Conservation (phyloP, 2,113 vertebrate genomes). For the Pachycephala philippinensis region DNA sequence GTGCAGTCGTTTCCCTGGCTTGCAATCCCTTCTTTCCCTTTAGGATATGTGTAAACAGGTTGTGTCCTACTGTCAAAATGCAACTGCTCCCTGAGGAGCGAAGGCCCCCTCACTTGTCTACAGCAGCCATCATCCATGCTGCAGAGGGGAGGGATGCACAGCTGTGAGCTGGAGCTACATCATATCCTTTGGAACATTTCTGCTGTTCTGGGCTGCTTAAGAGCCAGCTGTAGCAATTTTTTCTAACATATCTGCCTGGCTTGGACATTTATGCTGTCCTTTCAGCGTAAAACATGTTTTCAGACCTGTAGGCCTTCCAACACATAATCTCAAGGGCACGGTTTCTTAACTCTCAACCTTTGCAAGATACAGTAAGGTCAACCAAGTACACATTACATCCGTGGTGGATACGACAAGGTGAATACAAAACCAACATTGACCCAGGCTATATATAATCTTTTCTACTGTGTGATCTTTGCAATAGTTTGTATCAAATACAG, state of each 20-base stretch:
- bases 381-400: not conserved
- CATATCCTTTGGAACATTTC: not conserved
- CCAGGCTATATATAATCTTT: not conserved
- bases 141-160: not conserved
- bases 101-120: not conserved
- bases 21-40: not conserved
- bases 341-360: not conserved
- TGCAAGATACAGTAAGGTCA: not conserved
- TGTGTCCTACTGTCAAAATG: not conserved
- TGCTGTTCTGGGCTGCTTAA: not conserved
- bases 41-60: not conserved
- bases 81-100: not conserved
- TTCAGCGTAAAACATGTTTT: not conserved
- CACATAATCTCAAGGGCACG: not conserved
- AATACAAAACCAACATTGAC: not conserved
- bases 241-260: not conserved
- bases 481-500: not conserved
- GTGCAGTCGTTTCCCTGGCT: not conserved
- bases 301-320: not conserved
- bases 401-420: not conserved
- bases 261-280: not conserved
- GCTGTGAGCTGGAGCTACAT: not conserved
- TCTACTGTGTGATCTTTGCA: not conserved
- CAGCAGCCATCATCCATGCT: not conserved
- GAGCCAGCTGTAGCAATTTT: not conserved